Percentiles rank a stretch among this genome's conserved stretches.
phyloP scores from a whole-genome alignment of 2,797 vertebrate species.

The Sebastes steindachneri region DNA sequence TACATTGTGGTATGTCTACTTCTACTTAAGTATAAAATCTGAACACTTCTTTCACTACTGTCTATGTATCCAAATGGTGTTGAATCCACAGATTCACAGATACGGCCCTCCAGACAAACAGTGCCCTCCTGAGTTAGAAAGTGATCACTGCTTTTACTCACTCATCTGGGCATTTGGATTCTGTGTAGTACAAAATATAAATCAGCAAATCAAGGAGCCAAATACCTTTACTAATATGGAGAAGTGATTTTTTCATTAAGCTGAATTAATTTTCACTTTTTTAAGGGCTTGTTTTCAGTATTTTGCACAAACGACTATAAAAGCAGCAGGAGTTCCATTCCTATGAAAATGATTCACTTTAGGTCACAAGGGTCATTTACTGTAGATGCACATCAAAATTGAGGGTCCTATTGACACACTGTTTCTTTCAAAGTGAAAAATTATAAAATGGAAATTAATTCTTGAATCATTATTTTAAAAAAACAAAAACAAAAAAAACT shows the following conservation, averaged over 20 bases:
- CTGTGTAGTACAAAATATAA: background rate
- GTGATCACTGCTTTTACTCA: constrained; percentile 20
- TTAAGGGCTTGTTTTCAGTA: background rate
- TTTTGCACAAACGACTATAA: background rate
- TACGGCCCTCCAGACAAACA: constrained; percentile 40
- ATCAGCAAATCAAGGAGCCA: background rate
- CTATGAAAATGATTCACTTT: background rate
- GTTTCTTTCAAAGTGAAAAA: background rate
- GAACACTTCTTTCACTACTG: background rate
- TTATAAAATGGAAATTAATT: background rate
- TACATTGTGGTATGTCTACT: background rate
- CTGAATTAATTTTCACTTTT: background rate
- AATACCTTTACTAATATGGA: background rate
- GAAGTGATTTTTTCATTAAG: background rate
- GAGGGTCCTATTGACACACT: background rate
- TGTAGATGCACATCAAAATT: background rate
- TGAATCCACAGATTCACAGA: background rate
- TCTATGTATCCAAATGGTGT: background rate
- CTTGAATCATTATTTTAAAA: background rate
- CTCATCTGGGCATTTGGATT: background rate
- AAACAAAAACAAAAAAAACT: background rate
- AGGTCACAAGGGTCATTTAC: background rate
- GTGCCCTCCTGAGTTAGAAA: constrained; percentile 58
- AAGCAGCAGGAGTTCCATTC: background rate
- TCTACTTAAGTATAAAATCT: background rate